Evolutionary conservation across 2,797 vertebrate genomes (phyloP), one percentile per base, ranked within the genome.

Genomic region (Cheirogaleus major): DNA sequence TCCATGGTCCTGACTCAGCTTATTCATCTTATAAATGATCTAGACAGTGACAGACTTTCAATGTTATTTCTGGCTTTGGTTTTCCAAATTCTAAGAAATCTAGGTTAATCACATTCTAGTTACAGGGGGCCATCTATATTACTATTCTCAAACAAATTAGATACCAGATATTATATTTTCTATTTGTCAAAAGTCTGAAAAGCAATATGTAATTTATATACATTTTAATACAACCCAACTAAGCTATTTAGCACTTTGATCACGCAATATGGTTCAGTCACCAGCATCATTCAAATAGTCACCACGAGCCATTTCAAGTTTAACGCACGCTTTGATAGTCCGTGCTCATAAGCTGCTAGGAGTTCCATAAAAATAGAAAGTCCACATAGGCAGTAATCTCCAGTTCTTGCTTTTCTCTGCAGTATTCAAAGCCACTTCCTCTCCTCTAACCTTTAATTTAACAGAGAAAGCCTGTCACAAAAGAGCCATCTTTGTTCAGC

Each of bases 391-490:
- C 52, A 22, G 76, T 76, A 95, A 92, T n/a, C 73, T 76, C 79
- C 76, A 38, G 72, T 25, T 84, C 38, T 41, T 41, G 81, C 63
- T 93, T 96, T 93, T 73, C 41, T 22, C 93, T n/a, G 30, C 52
- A 92, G 70, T 55, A 86, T 88, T 82, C 76, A 94, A 82, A 13
- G 92, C 52, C 17, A 81, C 41, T 95, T 88, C 45, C 50, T 50
- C 11, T 61, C 12, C 92, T 30, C 32, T 91, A 45, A 97, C 91
- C 22, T 96, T 98, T 95, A 79, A 93, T 59, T 78, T 30, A 91
- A 41, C 0, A 93, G 45, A 97, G 97, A 94, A 96, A 85, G 32
- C 7, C 59, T 98, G 85, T 98, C 92, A 94, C 27, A 87, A 93
- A 82, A 59, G 12, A 86, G 27, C 38, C 80, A 38, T 88, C 83